Evolutionary conservation across 2,113 vertebrate genomes (phyloP).

Genomic region (Sander vitreus): DNA sequence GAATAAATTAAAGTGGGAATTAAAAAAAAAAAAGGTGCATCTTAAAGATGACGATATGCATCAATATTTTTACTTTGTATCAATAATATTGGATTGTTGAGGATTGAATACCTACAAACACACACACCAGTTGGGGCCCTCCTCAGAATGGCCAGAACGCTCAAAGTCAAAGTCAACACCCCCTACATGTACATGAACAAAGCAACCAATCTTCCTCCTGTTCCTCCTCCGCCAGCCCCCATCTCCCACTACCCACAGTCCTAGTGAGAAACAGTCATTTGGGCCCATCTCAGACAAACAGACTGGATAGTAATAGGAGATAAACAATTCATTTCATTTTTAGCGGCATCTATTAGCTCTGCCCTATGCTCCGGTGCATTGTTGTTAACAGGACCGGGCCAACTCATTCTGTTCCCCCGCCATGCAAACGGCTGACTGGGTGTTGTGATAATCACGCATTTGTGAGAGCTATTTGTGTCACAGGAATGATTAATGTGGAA

Average conservation of each 20-base stretch:
- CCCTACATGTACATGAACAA: background rate
- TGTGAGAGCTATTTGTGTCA: constrained; percentile 69
- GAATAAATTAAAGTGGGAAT: no score
- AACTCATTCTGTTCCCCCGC: constrained; percentile 50
- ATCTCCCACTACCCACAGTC: background rate
- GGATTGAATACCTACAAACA: background rate
- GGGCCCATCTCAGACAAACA: constrained; percentile 15
- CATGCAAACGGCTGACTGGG: constrained; percentile 75
- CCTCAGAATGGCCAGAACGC: background rate
- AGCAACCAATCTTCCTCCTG: constrained; percentile 9
- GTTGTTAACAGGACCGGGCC: constrained; percentile 63
- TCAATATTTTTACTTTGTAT: no score
- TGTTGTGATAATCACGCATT: constrained; percentile 77
- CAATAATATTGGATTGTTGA: no score
- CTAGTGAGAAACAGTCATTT: constrained; percentile 16
- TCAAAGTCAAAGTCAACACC: constrained; percentile 7
- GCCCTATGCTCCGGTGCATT: constrained; percentile 53
- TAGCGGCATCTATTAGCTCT: constrained; percentile 54
- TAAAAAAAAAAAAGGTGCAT: no score
- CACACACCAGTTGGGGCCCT: background rate
- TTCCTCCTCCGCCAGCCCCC: background rate
- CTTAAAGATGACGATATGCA: no score
- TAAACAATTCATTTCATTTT: constrained; percentile 59
- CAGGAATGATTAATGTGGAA: constrained; percentile 75
- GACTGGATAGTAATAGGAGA: constrained; percentile 35